Percentiles rank a stretch among this genome's conserved stretches.
phyloP scores from a whole-genome alignment of 2,888 invertebrate species.

The Rhyacophila evoluta region DNA sequence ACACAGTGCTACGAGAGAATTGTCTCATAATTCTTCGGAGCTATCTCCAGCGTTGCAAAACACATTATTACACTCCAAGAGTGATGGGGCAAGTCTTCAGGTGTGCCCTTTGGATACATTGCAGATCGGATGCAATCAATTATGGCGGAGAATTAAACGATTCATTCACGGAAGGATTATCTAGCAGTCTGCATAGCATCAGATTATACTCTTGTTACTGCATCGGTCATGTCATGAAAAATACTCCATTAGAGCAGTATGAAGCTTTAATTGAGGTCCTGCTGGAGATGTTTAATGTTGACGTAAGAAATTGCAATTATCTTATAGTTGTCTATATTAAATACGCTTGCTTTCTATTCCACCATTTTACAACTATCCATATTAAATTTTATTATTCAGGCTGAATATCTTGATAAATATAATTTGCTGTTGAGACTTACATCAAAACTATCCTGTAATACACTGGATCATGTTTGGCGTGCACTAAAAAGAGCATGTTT shows the following conservation, averaged over 20 bases:
- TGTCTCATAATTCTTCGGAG: constrained; percentile 65
- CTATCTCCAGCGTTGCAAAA: constrained; percentile 62
- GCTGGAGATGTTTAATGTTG: constrained; percentile 61
- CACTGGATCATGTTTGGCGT: too few relatives aligned
- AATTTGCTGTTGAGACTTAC: too few relatives aligned
- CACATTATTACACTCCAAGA: constrained; percentile 62
- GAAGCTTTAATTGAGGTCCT: constrained; percentile 55
- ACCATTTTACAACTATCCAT: too few relatives aligned
- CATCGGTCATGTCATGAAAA: constrained; percentile 55
- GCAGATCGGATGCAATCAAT: constrained; percentile 56
- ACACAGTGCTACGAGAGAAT: constrained; percentile 61
- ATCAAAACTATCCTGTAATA: too few relatives aligned
- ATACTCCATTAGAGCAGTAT: constrained; percentile 28
- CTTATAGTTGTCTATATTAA: too few relatives aligned
- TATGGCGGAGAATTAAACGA: constrained; percentile 60
- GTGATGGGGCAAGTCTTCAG: constrained; percentile 64
- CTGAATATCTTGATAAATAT: too few relatives aligned
- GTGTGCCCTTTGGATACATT: constrained; percentile 64
- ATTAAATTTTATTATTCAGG: too few relatives aligned
- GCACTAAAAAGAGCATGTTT: too few relatives aligned
- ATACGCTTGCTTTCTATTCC: too few relatives aligned
- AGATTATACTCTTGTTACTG: constrained; percentile 63
- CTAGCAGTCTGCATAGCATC: constrained; percentile 60
- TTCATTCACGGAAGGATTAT: constrained; percentile 59
- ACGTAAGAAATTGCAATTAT: too few relatives aligned